phyloP scores from a whole-genome alignment of 2,113 vertebrate genomes.

The Proterorhinus semilunaris region DNA sequence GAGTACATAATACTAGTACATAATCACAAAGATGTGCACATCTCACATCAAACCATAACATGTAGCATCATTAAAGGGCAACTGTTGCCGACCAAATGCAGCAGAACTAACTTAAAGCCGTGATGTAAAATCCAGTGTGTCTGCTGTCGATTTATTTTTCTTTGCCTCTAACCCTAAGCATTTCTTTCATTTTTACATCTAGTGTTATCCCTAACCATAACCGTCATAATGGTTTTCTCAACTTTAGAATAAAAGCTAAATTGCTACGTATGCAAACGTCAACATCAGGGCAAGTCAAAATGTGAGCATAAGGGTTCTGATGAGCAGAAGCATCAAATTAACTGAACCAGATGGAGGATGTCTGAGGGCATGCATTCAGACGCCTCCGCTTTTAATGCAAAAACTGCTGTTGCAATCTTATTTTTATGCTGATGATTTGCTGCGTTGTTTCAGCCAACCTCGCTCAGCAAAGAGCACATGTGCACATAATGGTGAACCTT shows the following conservation, averaged over 20 bases:
- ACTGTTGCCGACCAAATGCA: too few species aligned
- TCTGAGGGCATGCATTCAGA: not conserved
- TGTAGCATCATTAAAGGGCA: too few species aligned
- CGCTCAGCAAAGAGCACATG: not conserved
- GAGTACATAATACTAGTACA: too few species aligned
- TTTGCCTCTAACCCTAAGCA: too few species aligned
- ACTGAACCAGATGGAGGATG: not conserved
- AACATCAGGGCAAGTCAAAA: not conserved
- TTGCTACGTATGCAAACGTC: not conserved
- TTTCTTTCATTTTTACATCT: too few species aligned
- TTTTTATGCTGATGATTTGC: not conserved
- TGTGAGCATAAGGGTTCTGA: not conserved
- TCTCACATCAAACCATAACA: too few species aligned
- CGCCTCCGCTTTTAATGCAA: not conserved
- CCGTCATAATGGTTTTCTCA: not conserved
- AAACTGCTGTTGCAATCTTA: not conserved
- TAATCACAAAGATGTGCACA: too few species aligned
- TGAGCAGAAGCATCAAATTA: not conserved
- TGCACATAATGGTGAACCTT: not conserved
- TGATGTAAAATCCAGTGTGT: too few species aligned
- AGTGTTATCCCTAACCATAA: too few species aligned
- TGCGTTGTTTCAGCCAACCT: not conserved
- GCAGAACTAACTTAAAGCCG: too few species aligned
- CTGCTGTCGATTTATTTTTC: too few species aligned
- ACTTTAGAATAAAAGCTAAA: not conserved